Percentiles rank a stretch among this genome's conserved stretches.
Evolutionary conservation across 2,888 invertebrate species (phyloP).

Genomic region (Shargacucullia verbasci): DNA sequence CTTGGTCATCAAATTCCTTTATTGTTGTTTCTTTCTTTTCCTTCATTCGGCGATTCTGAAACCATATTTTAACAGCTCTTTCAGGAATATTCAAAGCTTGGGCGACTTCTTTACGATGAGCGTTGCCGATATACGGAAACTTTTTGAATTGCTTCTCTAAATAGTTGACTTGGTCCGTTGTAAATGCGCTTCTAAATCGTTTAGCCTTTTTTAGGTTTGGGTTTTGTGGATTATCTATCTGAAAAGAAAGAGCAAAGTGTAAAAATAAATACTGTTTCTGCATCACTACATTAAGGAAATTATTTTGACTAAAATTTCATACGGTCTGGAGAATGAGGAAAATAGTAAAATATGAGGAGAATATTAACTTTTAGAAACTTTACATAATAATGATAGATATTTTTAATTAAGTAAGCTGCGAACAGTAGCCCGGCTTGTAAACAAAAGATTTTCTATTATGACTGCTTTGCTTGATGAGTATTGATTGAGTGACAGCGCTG

Average conservation of each 20-base stretch:
- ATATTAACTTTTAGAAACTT: too few relatives aligned
- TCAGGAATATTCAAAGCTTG: conserved; percentile 90
- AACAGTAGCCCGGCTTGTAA: too few relatives aligned
- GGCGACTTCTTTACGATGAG: conserved; percentile 91
- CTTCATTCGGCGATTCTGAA: conserved; percentile 95
- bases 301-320: too few relatives aligned
- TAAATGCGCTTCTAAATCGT: conserved; percentile 91
- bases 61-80: conserved; percentile 95
- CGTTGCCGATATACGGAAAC: conserved; percentile 91
- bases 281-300: too few relatives aligned
- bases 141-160: conserved; percentile 92
- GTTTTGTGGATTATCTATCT: conserved; percentile 51
- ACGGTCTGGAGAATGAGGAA: too few relatives aligned
- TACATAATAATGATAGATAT: too few relatives aligned
- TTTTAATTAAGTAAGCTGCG: too few relatives aligned
- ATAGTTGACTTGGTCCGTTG: conserved; percentile 92
- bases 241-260: conserved; percentile 30
- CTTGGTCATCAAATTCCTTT: conserved; percentile 60
- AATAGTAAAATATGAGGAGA: too few relatives aligned
- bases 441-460: too few relatives aligned
- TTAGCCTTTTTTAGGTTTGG: conserved; percentile 61
- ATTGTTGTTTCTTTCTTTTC: conserved; percentile 88
- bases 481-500: too few relatives aligned
- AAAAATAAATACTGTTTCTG: too few relatives aligned
- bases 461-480: too few relatives aligned